A percentile compares a stretch with the other conserved stretches of the same genome.
Evolutionary conservation across 2,113 vertebrate species (phyloP).

Genomic region (Choloepus hoffmanni): DNA sequence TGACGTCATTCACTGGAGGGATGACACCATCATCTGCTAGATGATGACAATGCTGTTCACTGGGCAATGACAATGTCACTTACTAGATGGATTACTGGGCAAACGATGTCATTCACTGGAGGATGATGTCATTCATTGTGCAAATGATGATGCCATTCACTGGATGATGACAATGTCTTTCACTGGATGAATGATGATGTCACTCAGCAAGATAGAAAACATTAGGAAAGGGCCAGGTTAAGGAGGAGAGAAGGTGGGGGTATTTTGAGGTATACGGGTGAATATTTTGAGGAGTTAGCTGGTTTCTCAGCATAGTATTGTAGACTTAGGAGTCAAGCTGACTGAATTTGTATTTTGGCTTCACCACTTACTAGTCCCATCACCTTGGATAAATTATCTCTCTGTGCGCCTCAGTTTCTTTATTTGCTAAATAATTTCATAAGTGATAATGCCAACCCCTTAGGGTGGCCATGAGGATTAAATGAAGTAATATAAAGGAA

Average conservation of each 20-base stretch:
- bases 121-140: no score
- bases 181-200: no score
- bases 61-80: no score
- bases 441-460: not conserved
- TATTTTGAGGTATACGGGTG: not conserved
- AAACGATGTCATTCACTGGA: not conserved
- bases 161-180: no score
- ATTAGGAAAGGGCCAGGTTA: no score
- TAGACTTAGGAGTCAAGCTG: not conserved
- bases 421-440: not conserved
- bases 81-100: not conserved
- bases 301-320: not conserved
- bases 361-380: not conserved
- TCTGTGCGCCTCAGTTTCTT: not conserved
- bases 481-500: not conserved
- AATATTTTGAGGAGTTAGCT: not conserved
- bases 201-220: not conserved
- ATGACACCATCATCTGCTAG: accelerated
- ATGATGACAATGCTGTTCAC: not conserved
- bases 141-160: not conserved
- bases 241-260: not conserved
- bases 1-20: accelerated
- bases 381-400: not conserved
- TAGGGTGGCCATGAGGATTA: no score
- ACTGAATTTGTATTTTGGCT: not conserved